Conservation (phyloP, 2,797 vertebrate species). For the Protonibea diacanthus region DNA sequence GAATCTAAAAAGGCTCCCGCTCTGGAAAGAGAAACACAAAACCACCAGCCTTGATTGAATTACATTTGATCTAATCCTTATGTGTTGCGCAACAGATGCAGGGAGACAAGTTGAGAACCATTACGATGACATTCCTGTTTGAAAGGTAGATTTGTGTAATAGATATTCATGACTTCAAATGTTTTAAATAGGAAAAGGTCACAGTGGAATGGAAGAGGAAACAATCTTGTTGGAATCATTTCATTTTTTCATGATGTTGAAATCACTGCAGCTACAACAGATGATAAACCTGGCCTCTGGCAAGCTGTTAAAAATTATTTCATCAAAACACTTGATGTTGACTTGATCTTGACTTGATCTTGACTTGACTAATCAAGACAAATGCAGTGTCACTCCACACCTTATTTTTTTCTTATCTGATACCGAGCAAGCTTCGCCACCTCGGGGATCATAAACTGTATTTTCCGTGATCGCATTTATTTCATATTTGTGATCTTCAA, state of each 20-base stretch:
- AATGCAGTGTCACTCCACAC: background rate
- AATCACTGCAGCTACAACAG: background rate
- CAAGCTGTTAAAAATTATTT: background rate
- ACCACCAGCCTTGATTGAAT: conserved; percentile 51
- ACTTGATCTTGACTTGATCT: too few species aligned
- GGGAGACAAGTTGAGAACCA: conserved; percentile 16
- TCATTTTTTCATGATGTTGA: background rate
- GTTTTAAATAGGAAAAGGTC: conserved; percentile 1
- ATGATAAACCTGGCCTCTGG: background rate
- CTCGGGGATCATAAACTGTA: background rate
- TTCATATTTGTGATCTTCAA: conserved; percentile 1
- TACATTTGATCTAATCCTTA: conserved; percentile 52
- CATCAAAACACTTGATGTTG: background rate
- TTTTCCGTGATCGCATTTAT: background rate
- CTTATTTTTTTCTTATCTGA: background rate
- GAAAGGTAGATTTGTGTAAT: conserved; percentile 14
- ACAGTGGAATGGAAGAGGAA: background rate
- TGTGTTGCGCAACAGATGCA: conserved; percentile 50
- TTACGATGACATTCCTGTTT: conserved; percentile 17
- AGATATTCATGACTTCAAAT: background rate
- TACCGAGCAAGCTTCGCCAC: background rate
- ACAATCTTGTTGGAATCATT: background rate
- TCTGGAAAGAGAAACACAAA: conserved; percentile 50
- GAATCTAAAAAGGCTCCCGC: conserved; percentile 32
- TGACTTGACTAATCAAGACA: background rate